Conservation (phyloP, 2,888 invertebrate genomes). For the Fragum fragum region DNA sequence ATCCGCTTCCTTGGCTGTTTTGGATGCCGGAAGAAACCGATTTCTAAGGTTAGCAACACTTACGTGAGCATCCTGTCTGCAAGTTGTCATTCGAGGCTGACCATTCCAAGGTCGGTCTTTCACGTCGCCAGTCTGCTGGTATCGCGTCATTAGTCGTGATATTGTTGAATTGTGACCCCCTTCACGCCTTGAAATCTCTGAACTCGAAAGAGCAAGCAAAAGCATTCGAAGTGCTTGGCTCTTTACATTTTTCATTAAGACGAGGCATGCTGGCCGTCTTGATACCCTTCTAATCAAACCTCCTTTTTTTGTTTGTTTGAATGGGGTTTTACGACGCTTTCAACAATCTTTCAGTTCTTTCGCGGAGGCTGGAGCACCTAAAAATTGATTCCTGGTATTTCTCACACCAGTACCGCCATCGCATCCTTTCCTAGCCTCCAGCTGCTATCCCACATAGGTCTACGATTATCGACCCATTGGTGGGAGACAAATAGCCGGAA, state of each 20-base stretch:
- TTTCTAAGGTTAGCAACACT: slow-evolving; percentile 1
- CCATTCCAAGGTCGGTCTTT: no score
- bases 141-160: neutral
- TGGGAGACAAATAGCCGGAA: no score
- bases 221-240: slow-evolving; percentile 7
- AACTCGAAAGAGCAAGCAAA: neutral
- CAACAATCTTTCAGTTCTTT: no score
- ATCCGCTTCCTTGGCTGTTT: slow-evolving; percentile 9
- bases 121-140: neutral
- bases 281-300: neutral
- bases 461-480: no score
- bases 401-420: no score
- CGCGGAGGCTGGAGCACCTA: no score
- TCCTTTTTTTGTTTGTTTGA: no score
- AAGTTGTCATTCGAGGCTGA: slow-evolving; percentile 3
- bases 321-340: neutral
- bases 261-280: neutral
- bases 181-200: neutral
- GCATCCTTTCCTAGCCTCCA: no score
- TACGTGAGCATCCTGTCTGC: slow-evolving; percentile 6
- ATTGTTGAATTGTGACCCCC: slow-evolving; percentile 9
- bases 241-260: neutral
- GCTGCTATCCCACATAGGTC: no score
- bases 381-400: no score
- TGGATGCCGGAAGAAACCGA: neutral